These are phyloP conservation scores for Melanostoma scalare DNA, from an alignment of 2,888 invertebrate species.

Conservation along the genomic window DNA sequence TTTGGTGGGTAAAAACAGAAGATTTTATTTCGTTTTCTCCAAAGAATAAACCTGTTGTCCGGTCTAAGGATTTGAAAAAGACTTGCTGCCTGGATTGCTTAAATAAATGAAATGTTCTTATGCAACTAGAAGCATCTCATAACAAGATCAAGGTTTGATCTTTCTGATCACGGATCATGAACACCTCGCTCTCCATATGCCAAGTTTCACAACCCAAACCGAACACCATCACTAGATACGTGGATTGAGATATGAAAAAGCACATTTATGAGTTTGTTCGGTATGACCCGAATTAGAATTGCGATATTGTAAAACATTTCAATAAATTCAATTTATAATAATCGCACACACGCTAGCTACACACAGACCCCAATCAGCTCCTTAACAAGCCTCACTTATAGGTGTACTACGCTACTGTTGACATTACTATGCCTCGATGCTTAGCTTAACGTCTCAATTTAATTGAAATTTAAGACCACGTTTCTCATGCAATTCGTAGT, in stretches of 20 bases:
- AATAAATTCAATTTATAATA: slow-evolving; percentile 28
- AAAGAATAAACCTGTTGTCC: too few relatives aligned
- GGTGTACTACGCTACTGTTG: slow-evolving; percentile 17
- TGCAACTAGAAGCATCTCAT: too few relatives aligned
- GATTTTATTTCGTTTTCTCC: too few relatives aligned
- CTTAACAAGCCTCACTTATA: slow-evolving; percentile 5
- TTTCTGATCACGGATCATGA: too few relatives aligned
- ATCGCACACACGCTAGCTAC: slow-evolving; percentile 9
- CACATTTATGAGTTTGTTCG: not conserved
- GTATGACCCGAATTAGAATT: not conserved
- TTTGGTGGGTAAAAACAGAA: too few relatives aligned
- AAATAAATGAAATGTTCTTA: too few relatives aligned
- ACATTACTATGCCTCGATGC: slow-evolving; percentile 23
- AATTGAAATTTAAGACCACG: slow-evolving; percentile 39
- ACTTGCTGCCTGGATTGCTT: too few relatives aligned
- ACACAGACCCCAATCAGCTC: slow-evolving; percentile 10
- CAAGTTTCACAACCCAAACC: too few relatives aligned
- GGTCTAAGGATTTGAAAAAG: too few relatives aligned
- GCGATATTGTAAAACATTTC: slow-evolving; percentile 43
- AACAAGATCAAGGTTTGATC: too few relatives aligned
- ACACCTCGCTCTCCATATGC: too few relatives aligned
- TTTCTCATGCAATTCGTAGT: slow-evolving; percentile 11
- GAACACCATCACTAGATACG: too few relatives aligned
- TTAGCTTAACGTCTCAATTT: slow-evolving; percentile 29
- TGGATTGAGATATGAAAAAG: not conserved